A percentile compares a stretch with the other conserved stretches of the same genome.
phyloP scores from a whole-genome alignment of 2,888 invertebrate species.

The Ryuthela nishihirai region DNA sequence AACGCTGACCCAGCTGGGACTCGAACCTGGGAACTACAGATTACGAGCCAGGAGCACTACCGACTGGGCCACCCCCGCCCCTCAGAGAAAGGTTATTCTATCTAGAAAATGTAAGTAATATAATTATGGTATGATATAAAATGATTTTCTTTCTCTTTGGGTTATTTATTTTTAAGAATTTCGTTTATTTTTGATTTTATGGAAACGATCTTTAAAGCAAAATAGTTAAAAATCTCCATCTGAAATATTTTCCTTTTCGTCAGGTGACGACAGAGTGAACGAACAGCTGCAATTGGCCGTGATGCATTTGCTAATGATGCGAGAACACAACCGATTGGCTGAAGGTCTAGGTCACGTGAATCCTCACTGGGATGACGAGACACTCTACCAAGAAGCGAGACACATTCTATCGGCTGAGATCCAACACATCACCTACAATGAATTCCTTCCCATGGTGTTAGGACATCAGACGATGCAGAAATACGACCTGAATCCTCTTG shows the following conservation, averaged over 20 bases:
- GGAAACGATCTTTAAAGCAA: no score
- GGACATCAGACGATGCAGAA: constrained; percentile 41
- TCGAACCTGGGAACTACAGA: no score
- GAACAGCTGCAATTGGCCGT: constrained; percentile 84
- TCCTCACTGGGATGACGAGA: constrained; percentile 92
- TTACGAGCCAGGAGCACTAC: no score
- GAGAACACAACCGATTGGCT: constrained; percentile 86
- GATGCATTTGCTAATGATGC: constrained; percentile 85
- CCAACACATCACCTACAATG: constrained; percentile 53
- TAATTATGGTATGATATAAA: no score
- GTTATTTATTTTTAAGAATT: no score
- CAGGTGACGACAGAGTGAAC: constrained; percentile 86
- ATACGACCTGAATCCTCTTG: constrained; percentile 41
- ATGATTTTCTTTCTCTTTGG: no score
- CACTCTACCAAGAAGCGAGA: constrained; percentile 66
- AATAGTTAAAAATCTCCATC: no score
- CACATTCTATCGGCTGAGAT: constrained; percentile 48
- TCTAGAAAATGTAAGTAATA: no score
- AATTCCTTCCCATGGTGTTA: constrained; percentile 52
- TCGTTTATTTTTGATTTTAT: no score
- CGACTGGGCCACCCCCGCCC: no score
- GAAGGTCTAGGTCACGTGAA: constrained; percentile 70
- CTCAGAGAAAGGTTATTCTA: no score
- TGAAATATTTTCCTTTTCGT: constrained; percentile 45
- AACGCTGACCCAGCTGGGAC: no score